phyloP scores from a whole-genome alignment of 1,140 invertebrate species.

The Aphelinus atriplicis region DNA sequence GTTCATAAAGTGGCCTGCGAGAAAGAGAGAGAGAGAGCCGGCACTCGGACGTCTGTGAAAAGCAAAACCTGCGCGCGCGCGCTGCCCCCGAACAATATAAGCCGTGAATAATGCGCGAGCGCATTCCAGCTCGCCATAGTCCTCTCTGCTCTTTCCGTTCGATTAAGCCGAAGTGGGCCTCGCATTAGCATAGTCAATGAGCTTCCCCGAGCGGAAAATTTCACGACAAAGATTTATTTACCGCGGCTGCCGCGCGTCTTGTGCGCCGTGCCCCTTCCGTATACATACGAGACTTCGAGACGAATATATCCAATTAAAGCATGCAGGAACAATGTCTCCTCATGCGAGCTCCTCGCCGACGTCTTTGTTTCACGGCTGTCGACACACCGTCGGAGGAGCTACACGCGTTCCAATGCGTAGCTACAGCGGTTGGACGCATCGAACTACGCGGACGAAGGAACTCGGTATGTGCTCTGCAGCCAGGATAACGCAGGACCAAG shows the following conservation, averaged over 20 bases:
- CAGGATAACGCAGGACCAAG: too few relatives aligned
- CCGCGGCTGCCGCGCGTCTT: too few relatives aligned
- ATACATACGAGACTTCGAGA: background rate
- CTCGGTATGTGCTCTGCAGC: too few relatives aligned
- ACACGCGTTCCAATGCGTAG: too few relatives aligned
- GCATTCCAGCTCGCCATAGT: background rate
- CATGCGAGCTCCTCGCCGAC: too few relatives aligned
- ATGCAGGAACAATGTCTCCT: too few relatives aligned
- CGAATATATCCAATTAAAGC: background rate
- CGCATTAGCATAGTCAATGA: slow-evolving; percentile 13
- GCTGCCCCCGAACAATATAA: background rate
- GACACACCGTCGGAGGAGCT: too few relatives aligned
- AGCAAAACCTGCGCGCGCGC: background rate
- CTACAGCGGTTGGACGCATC: too few relatives aligned
- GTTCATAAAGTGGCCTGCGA: background rate
- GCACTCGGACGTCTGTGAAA: too few relatives aligned
- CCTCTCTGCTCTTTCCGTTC: background rate
- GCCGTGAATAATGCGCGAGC: background rate
- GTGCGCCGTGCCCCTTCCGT: too few relatives aligned
- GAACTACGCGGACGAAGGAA: too few relatives aligned
- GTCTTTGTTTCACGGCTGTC: too few relatives aligned
- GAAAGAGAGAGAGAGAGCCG: background rate
- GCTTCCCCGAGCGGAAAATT: slow-evolving; percentile 22
- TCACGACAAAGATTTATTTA: slow-evolving; percentile 1
- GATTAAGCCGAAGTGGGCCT: background rate